phyloP scores from a whole-genome alignment of 2,797 vertebrate genomes.

The Nothura maculosa region DNA sequence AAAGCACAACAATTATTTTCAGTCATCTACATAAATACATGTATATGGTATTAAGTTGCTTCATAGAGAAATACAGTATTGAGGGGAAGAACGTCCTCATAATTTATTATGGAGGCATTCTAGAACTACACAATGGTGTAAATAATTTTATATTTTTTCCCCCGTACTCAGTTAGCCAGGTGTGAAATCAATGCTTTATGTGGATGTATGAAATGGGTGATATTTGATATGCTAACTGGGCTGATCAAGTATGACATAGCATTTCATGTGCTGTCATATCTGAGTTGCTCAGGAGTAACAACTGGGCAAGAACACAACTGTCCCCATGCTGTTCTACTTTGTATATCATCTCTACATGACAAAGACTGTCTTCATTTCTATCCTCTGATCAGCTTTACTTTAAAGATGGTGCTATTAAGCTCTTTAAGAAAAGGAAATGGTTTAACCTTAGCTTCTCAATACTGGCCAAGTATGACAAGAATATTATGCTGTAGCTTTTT shows the following conservation, averaged over 20 bases:
- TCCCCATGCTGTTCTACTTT: not conserved
- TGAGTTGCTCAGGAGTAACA: not conserved
- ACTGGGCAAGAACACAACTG: not conserved
- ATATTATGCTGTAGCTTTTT: not conserved
- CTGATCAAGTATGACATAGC: accelerated
- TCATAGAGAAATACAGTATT: not conserved
- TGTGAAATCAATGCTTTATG: not conserved
- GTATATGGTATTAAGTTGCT: not conserved
- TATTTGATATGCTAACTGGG: not conserved
- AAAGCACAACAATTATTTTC: not conserved
- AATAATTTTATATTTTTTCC: not conserved
- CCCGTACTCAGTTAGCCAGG: not conserved
- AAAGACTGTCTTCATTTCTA: not conserved
- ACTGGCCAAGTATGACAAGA: not conserved
- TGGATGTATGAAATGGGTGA: not conserved
- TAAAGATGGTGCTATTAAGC: not conserved
- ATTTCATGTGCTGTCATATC: not conserved
- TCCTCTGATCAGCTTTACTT: not conserved
- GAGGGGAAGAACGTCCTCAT: not conserved
- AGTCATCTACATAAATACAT: not conserved
- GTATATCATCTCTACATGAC: not conserved
- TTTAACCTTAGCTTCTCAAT: not conserved
- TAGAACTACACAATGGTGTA: not conserved
- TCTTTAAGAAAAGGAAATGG: not conserved
- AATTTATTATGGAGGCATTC: not conserved